Percentiles rank a stretch among this genome's conserved stretches.
These are phyloP conservation scores for Halesus radiatus DNA, from an alignment of 1,140 invertebrate species.

Conservation along the genomic window DNA sequence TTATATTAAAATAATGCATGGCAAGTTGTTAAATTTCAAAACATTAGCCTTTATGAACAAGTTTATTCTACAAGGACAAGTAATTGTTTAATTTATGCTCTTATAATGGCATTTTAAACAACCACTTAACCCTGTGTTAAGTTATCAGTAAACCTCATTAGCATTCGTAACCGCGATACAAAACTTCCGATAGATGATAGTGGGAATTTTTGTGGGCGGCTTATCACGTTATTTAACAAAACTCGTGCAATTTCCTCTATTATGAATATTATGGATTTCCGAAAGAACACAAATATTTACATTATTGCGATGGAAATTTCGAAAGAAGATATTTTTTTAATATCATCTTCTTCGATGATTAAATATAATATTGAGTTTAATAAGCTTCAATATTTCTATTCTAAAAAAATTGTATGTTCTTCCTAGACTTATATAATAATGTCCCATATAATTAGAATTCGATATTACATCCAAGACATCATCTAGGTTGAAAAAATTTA, in stretches of 20 bases:
- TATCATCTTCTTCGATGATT: too few species aligned
- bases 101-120: neutral
- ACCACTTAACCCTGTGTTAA: neutral
- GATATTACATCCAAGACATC: too few species aligned
- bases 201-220: neutral
- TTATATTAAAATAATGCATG: too few species aligned
- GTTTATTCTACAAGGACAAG: neutral
- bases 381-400: too few species aligned
- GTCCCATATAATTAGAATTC: too few species aligned
- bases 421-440: too few species aligned
- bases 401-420: too few species aligned
- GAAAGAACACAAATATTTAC: neutral
- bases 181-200: constrained; percentile 7
- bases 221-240: neutral
- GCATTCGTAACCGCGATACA: neutral
- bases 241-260: neutral
- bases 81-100: neutral
- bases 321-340: too few species aligned
- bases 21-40: too few species aligned
- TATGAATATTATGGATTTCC: neutral
- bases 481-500: too few species aligned
- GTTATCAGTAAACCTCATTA: neutral
- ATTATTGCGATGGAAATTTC: neutral
- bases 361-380: too few species aligned
- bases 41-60: neutral